Evolutionary conservation across 1,140 invertebrate genomes (phyloP).

Genomic region (Philopotamus ludificatus): DNA sequence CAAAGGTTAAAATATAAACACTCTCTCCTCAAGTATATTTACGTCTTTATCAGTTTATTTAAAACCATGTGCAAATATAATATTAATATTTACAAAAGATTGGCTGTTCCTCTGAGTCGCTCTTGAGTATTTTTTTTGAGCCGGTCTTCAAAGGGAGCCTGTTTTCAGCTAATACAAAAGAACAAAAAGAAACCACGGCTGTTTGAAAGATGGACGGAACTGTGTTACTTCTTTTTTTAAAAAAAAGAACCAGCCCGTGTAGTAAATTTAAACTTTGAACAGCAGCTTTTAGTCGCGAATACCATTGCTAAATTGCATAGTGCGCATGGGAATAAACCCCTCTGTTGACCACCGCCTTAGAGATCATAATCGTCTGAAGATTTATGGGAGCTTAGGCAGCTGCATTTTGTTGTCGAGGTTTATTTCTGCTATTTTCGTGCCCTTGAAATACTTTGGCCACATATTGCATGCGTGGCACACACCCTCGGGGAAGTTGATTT

Average conservation of each 20-base stretch:
- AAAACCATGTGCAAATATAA: background rate
- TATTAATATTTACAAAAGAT: background rate
- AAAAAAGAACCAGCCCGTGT: slow-evolving; percentile 9
- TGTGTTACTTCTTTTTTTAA: slow-evolving; percentile 34
- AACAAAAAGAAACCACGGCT: slow-evolving; percentile 30
- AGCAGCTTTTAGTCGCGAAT: slow-evolving; percentile 10
- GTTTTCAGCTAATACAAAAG: slow-evolving; percentile 26
- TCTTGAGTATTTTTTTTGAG: slow-evolving; percentile 1
- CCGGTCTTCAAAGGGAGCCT: slow-evolving; percentile 30
- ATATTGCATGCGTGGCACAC: slow-evolving; percentile 30
- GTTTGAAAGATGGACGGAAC: slow-evolving; percentile 40
- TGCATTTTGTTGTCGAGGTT: slow-evolving; percentile 32
- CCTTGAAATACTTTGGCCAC: slow-evolving; percentile 40
- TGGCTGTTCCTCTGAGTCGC: slow-evolving; percentile 7
- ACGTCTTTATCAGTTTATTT: too few species aligned
- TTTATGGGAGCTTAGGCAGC: slow-evolving; percentile 9
- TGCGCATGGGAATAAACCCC: too few species aligned
- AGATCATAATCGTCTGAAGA: slow-evolving; percentile 5
- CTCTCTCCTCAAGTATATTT: too few species aligned
- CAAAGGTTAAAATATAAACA: too few species aligned
- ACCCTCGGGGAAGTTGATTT: slow-evolving; percentile 26
- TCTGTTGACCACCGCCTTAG: slow-evolving; percentile 9
- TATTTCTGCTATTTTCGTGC: slow-evolving; percentile 39
- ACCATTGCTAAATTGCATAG: background rate
- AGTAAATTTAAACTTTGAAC: slow-evolving; percentile 39